Evolutionary conservation across 1,140 invertebrate genomes (phyloP).

Genomic region (Vanessa tameamea): DNA sequence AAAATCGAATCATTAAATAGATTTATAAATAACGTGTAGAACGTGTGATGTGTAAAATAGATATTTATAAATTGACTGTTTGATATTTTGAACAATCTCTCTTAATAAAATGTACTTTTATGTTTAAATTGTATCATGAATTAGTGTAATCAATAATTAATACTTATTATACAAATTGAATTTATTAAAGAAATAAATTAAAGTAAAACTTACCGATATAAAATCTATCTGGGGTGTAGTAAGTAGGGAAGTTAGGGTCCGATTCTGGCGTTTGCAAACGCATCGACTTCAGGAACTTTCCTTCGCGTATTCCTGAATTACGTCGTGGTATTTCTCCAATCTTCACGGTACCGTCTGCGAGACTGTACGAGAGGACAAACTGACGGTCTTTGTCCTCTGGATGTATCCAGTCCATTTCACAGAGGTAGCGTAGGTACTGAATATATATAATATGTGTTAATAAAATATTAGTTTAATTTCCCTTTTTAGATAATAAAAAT

Average conservation of each 20-base stretch:
- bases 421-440: conserved; percentile 83
- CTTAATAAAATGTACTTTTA: too few relatives aligned
- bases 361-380: conserved; percentile 85
- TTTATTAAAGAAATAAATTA: too few relatives aligned
- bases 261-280: conserved; percentile 85
- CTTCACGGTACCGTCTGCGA: conserved; percentile 83
- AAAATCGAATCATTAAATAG: too few relatives aligned
- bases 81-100: too few relatives aligned
- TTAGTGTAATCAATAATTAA: too few relatives aligned
- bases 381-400: conserved; percentile 84
- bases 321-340: conserved; percentile 83
- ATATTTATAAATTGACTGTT: too few relatives aligned
- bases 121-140: too few relatives aligned
- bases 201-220: conserved; percentile 77
- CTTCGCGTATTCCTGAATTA: conserved; percentile 86
- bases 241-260: conserved; percentile 82
- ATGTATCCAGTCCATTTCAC: conserved; percentile 84
- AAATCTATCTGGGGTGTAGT: conserved; percentile 86
- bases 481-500: too few relatives aligned
- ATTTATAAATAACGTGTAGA: too few relatives aligned
- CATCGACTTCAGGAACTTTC: conserved; percentile 86
- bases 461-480: not conserved
- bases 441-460: not conserved
- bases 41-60: too few relatives aligned
- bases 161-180: too few relatives aligned